These are phyloP conservation scores for Sphaerophoria taeniata DNA, from an alignment of 2,888 invertebrate genomes.

Conservation along the genomic window DNA sequence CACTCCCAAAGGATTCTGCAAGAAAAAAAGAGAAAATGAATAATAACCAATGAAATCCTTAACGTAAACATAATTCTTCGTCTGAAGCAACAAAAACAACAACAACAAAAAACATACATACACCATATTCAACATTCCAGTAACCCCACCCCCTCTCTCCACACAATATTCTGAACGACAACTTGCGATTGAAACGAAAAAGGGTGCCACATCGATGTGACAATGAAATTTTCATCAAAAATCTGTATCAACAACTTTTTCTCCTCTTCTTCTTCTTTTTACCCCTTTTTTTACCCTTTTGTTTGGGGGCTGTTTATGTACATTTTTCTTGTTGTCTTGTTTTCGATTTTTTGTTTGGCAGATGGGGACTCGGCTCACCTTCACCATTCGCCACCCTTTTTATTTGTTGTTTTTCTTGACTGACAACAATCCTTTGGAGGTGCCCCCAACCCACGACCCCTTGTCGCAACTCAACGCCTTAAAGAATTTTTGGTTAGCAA, in stretches of 20 bases:
- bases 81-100: constrained; percentile 57
- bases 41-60: constrained; percentile 73
- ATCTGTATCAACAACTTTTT: constrained; percentile 60
- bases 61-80: constrained; percentile 72
- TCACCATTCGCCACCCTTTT: constrained; percentile 16
- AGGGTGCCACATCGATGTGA: constrained; percentile 53
- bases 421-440: constrained; percentile 8
- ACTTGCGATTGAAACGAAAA: not conserved
- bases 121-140: constrained; percentile 48
- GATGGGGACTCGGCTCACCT: constrained; percentile 8
- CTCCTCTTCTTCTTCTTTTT: constrained; percentile 19
- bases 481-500: constrained; percentile 25
- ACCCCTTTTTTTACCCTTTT: constrained; percentile 64
- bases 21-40: constrained; percentile 58
- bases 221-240: constrained; percentile 72
- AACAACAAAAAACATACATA: constrained; percentile 13
- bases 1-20: constrained; percentile 37
- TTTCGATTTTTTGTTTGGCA: not conserved
- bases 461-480: not conserved
- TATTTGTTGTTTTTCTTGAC: constrained; percentile 16
- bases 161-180: no score
- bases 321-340: not conserved
- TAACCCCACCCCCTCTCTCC: not conserved
- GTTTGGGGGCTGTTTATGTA: constrained; percentile 55
- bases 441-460: not conserved